These are phyloP conservation scores for Ectropis grisescens DNA, from an alignment of 1,140 invertebrate genomes.

Conservation along the genomic window DNA sequence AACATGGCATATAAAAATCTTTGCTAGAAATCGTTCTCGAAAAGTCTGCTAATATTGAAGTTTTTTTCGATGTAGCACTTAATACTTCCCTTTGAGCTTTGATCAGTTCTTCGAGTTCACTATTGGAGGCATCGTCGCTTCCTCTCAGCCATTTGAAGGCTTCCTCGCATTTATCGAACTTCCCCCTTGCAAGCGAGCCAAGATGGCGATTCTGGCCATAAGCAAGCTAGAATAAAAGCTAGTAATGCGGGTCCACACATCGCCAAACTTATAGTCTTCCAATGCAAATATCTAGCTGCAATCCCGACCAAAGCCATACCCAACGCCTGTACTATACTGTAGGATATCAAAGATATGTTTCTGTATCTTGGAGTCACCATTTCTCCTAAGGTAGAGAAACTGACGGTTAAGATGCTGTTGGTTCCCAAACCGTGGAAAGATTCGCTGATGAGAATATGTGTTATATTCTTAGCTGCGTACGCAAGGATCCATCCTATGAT, in stretches of 20 bases:
- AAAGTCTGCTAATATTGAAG: neutral
- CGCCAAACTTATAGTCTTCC: constrained; percentile 7
- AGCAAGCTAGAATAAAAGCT: neutral
- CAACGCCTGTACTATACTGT: constrained; percentile 2
- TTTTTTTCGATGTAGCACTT: neutral
- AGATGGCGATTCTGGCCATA: constrained; percentile 7
- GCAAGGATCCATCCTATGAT: constrained; percentile 5
- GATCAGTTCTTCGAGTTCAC: constrained; percentile 4
- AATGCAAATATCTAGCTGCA: constrained; percentile 5
- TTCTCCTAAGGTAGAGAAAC: constrained; percentile 2
- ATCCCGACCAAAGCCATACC: constrained; percentile 5
- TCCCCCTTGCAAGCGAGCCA: constrained; percentile 10
- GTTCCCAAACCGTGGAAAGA: constrained; percentile 7
- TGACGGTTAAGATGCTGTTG: constrained; percentile 5
- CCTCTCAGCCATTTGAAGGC: constrained; percentile 8
- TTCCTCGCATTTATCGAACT: constrained; percentile 4
- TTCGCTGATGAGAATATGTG: constrained; percentile 2
- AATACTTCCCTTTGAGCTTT: constrained; percentile 2
- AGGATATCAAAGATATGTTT: neutral
- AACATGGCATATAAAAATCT: constrained; percentile 8
- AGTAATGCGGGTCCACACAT: constrained; percentile 2
- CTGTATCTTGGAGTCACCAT: constrained; percentile 6
- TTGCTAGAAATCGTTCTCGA: neutral
- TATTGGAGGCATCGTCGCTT: constrained; percentile 1
- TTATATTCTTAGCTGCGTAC: neutral